These are phyloP conservation scores for Syncerus caffer DNA, from an alignment of 2,797 vertebrate genomes.

Conservation along the genomic window DNA sequence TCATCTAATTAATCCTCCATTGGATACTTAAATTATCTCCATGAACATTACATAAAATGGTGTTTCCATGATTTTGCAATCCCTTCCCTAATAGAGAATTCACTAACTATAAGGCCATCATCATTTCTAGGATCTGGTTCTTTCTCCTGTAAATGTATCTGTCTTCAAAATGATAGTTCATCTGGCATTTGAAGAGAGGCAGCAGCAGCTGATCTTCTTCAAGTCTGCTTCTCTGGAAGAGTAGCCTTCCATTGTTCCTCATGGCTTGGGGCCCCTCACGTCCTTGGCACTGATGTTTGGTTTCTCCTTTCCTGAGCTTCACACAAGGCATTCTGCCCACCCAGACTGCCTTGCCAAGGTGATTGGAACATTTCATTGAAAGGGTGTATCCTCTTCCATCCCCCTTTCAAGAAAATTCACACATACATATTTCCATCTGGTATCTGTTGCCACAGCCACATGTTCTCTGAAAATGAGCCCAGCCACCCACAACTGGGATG, in stretches of 20 bases:
- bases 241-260: not conserved
- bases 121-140: not conserved
- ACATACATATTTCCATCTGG: not conserved
- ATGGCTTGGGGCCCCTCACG: not conserved
- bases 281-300: not conserved
- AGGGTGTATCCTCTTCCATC: not conserved
- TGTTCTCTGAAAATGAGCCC: constrained; percentile 1
- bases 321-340: not conserved
- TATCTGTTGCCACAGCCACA: not conserved
- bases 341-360: not conserved
- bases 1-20: not conserved
- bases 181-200: not conserved
- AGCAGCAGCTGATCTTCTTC: not conserved
- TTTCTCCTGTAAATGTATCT: not conserved
- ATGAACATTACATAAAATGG: not conserved
- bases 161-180: not conserved
- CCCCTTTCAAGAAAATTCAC: constrained; percentile 4
- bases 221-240: not conserved
- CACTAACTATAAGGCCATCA: not conserved
- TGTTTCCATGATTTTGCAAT: not conserved
- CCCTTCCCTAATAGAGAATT: not conserved
- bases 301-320: not conserved
- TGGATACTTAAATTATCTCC: not conserved
- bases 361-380: constrained; percentile 5
- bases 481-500: not conserved